These are phyloP conservation scores for Montipora efflorescens DNA, from an alignment of 64 coral and sea anemone species.

Conservation along the genomic window DNA sequence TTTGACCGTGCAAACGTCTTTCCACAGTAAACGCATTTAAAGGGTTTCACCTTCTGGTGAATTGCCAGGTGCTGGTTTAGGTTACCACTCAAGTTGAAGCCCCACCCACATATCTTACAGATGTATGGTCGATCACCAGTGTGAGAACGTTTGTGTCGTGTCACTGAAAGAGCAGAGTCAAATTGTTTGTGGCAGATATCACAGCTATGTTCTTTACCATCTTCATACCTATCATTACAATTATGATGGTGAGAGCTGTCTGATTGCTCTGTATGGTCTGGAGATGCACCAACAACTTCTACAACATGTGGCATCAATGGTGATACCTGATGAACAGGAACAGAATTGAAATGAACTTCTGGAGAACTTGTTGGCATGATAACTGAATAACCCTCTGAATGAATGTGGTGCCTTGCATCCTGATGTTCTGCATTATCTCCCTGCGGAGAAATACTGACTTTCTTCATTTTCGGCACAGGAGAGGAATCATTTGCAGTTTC, in stretches of 20 bases:
- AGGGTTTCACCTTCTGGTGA: conserved; percentile 93
- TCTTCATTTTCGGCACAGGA: neutral
- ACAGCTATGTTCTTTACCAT: conserved; percentile 62
- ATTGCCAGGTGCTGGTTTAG: conserved; percentile 92
- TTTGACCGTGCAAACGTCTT: conserved; percentile 94
- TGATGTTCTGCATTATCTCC: neutral
- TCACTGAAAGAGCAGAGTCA: conserved; percentile 73
- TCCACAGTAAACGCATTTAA: conserved; percentile 91
- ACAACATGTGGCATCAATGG: conserved; percentile 22
- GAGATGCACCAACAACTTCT: conserved; percentile 22
- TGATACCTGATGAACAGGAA: neutral
- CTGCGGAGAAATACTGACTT: neutral
- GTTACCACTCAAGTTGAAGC: conserved; percentile 88
- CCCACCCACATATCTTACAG: conserved; percentile 91
- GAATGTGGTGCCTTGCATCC: neutral
- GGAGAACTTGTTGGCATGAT: conserved; percentile 26
- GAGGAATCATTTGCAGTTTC: neutral
- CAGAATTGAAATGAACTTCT: conserved; percentile 4
- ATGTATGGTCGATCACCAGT: conserved; percentile 91
- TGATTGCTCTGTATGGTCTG: conserved; percentile 4
- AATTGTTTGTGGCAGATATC: conserved; percentile 86
- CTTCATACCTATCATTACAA: neutral
- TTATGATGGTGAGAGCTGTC: neutral
- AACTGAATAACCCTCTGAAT: neutral
- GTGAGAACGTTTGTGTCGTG: conserved; percentile 86